Conservation (phyloP, 2,113 vertebrate species). For the Telmatochromis brichardi region DNA sequence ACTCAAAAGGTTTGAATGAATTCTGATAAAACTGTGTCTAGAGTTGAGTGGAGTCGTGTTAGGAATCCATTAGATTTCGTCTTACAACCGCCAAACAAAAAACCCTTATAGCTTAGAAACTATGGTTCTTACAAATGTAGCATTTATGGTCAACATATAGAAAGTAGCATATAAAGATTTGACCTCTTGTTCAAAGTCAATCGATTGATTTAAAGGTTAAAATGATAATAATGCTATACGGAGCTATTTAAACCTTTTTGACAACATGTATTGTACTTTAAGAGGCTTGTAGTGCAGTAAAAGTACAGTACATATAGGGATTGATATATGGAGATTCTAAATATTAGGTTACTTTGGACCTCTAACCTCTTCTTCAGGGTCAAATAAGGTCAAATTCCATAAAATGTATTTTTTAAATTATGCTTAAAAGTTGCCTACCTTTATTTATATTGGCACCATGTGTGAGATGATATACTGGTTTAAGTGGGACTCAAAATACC, state of each 20-base stretch:
- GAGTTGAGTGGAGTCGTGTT: background rate
- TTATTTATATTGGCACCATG: background rate
- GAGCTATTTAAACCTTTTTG: background rate
- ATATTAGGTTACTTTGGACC: background rate
- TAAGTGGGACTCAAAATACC: background rate
- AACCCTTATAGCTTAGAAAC: background rate
- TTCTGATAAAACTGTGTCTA: background rate
- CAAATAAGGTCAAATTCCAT: background rate
- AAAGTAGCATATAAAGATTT: background rate
- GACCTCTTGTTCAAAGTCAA: background rate
- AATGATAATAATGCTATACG: background rate
- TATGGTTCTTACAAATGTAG: background rate
- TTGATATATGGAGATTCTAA: background rate
- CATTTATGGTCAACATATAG: background rate
- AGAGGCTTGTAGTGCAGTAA: background rate
- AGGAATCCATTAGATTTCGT: background rate
- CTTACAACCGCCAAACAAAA: background rate
- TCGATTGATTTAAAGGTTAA: background rate
- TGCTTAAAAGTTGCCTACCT: background rate
- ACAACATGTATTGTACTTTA: background rate
- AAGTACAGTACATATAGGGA: background rate
- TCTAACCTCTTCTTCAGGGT: background rate
- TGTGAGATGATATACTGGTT: background rate
- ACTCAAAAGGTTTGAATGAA: background rate
- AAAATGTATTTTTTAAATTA: background rate